Evolutionary conservation across 1,140 invertebrate species (phyloP), one percentile per base, ranked within the genome.

Genomic region (Neodiprion pinetum): DNA sequence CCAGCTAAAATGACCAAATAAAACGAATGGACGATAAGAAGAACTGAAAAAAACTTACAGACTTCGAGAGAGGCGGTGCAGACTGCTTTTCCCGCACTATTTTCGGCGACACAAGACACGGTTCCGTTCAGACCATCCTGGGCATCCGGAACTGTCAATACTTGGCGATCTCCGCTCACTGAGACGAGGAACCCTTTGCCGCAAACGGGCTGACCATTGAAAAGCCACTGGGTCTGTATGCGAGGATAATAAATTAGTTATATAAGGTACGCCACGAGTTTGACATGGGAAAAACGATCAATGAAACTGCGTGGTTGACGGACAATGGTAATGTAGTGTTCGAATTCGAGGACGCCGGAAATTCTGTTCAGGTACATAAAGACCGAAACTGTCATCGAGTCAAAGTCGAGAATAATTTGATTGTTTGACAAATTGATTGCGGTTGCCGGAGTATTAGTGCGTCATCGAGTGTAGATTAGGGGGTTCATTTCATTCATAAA

Each of bases 81-180:
- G 68, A 90, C 90, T 0, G 93, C 91, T 86, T 92, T 94, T 67
- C 94, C 95, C 48, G 89, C 91, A 77, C 92, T 88, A 80, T 95
- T 95, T 86, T 95, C 94, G 7, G 94, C 94, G 21, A 94, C 88
- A 78, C 93, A 94, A 48, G 93, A 92, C 72, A 95, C 90, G 73
- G 91, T 91, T 61, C 95, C 95, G 50, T 89, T 87, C 68, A 91
- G 90, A 79, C 91, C 90, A 80, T 90, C 89, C 67, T 84, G 86
- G 9, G 89, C 82, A 78, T 90, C 86, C 49, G 91, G 91, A 72
- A 95, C 92, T 74, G 91, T 91, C 50, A 96, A 83, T 21, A 93
- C 91, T 82, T 96, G 92, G 21, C 90, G 88, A 80, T 94, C 91
- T 0, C 93, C 94, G 76, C 93, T 94, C 40, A 92, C 92, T 2